These are phyloP conservation scores for Zaprionus africanus DNA, from an alignment of 1,140 invertebrate species.

Conservation along the genomic window DNA sequence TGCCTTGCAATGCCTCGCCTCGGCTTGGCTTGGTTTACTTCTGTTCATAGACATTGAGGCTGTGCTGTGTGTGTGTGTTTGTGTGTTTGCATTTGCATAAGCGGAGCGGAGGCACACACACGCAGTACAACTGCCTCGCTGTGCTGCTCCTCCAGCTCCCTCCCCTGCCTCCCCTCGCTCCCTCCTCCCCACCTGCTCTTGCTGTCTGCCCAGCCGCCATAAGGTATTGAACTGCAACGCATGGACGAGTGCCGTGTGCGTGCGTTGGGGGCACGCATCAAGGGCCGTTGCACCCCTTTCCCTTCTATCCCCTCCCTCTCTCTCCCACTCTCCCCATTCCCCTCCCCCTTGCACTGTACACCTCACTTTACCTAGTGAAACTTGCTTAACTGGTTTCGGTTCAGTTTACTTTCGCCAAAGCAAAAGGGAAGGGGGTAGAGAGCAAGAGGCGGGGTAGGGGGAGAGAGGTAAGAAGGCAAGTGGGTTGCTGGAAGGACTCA, in stretches of 20 bases:
- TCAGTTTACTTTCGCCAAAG: conserved; percentile 60
- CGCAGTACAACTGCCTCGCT: not conserved
- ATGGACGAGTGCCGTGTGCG: conserved; percentile 10
- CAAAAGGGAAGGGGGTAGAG: not conserved
- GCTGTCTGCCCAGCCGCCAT: not conserved
- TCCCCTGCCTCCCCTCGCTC: not conserved
- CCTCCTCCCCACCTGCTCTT: not conserved
- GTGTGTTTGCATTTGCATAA: not conserved
- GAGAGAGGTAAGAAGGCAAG: not conserved
- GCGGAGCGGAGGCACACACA: not conserved
- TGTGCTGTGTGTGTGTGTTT: conserved; percentile 27
- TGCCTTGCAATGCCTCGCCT: not conserved
- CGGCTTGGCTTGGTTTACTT: conserved; percentile 25
- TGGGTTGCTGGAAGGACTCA: conserved; percentile 3
- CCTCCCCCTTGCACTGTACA: conserved; percentile 11
- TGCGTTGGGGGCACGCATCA: conserved; percentile 13
- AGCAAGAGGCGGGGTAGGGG: not conserved
- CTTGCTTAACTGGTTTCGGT: conserved; percentile 67
- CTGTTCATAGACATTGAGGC: conserved; percentile 56
- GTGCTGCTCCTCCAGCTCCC: not conserved
- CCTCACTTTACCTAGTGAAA: conserved; percentile 44
- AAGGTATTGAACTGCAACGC: conserved; percentile 7
- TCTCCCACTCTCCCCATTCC: no score
- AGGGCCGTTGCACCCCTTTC: not conserved
- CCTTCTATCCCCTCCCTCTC: not conserved